Evolutionary conservation across 2,888 invertebrate genomes (phyloP).

Genomic region (Agriopis aurantiaria): DNA sequence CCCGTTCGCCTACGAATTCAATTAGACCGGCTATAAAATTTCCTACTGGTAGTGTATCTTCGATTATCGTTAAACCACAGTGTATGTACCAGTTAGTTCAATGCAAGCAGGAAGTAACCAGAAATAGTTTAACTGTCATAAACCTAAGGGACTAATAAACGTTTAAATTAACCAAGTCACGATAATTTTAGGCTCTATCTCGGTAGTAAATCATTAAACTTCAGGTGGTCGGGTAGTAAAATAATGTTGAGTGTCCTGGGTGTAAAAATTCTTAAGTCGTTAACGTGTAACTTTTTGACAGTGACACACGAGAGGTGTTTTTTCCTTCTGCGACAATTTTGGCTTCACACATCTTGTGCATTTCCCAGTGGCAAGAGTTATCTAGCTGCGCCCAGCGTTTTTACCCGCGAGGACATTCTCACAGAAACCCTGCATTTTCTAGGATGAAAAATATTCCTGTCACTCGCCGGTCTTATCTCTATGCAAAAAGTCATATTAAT

Average conservation of each 20-base stretch:
- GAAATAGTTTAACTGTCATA: conserved; percentile 40
- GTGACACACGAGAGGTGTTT: conserved; percentile 11
- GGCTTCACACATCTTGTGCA: background rate
- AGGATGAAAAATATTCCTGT: too few species aligned
- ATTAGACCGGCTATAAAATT: conserved; percentile 24
- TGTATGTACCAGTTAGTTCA: conserved; percentile 7
- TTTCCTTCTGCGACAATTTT: background rate
- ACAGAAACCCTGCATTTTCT: too few species aligned
- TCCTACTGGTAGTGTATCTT: conserved; percentile 18
- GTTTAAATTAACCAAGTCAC: conserved; percentile 43
- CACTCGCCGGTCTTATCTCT: too few species aligned
- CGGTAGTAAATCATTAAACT: conserved; percentile 38
- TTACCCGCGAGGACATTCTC: too few species aligned
- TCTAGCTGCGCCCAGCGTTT: too few species aligned
- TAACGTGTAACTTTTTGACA: conserved; percentile 29
- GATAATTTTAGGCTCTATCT: conserved; percentile 43
- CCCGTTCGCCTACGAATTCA: conserved; percentile 25
- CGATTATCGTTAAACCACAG: conserved; percentile 35
- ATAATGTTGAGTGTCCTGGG: conserved; percentile 38
- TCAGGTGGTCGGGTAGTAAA: conserved; percentile 42
- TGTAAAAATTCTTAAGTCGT: conserved; percentile 39
- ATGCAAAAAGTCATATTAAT: too few species aligned
- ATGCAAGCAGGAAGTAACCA: conserved; percentile 34
- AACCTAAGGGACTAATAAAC: conserved; percentile 39
- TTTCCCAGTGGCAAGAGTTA: too few species aligned